These are phyloP conservation scores for Chloromyia formosa DNA, from an alignment of 2,888 invertebrate species.

Conservation along the genomic window DNA sequence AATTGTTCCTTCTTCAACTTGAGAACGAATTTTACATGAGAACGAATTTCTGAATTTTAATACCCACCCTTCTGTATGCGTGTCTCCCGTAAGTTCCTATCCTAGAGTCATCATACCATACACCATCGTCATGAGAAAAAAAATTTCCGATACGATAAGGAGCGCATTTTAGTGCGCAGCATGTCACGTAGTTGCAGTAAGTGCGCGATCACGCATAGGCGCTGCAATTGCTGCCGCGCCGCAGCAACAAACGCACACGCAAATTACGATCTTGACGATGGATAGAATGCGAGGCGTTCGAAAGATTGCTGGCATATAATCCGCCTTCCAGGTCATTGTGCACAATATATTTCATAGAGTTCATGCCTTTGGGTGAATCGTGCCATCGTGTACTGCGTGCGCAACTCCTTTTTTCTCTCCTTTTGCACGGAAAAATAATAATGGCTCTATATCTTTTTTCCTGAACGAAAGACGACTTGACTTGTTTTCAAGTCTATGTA, in stretches of 20 bases:
- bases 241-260: conserved; percentile 37
- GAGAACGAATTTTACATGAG: no score
- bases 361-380: conserved; percentile 44
- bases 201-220: conserved; percentile 44
- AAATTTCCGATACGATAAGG: conserved; percentile 37
- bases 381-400: conserved; percentile 43
- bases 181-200: conserved; percentile 43
- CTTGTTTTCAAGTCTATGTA: neutral
- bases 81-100: neutral
- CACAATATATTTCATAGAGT: conserved; percentile 42
- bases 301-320: conserved; percentile 6
- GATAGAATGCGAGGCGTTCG: neutral
- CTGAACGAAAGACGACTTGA: neutral
- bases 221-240: conserved; percentile 28
- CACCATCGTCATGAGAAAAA: conserved; percentile 11
- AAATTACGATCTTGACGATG: conserved; percentile 31
- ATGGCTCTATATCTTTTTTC: conserved; percentile 32
- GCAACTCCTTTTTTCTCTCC: conserved; percentile 32
- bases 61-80: neutral
- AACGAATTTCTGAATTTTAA: no score
- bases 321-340: conserved; percentile 41
- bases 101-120: neutral
- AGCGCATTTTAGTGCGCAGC: conserved; percentile 36
- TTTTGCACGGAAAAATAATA: conserved; percentile 26
- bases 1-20: no score